phyloP scores from a whole-genome alignment of 2,888 invertebrate species.

The Cephus rjabovi region DNA sequence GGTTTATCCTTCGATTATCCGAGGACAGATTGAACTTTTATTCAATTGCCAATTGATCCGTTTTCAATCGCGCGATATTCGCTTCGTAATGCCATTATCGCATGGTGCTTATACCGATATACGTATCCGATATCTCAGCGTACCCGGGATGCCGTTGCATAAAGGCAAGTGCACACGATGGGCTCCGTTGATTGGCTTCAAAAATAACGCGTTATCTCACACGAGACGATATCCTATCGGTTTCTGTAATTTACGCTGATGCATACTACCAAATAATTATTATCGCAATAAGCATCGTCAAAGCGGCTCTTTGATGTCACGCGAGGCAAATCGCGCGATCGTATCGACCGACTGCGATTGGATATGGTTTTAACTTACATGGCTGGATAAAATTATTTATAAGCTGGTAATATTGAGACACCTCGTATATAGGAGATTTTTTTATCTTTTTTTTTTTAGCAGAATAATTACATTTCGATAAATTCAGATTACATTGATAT shows the following conservation, averaged over 20 bases:
- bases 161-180: background rate
- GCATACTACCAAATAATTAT: background rate
- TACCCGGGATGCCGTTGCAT: background rate
- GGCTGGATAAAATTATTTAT: background rate
- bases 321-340: background rate
- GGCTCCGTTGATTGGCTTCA: background rate
- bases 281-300: background rate
- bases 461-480: background rate
- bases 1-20: slow-evolving; percentile 37
- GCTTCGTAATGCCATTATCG: background rate
- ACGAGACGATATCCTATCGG: background rate
- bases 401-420: background rate
- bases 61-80: background rate
- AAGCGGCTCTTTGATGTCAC: background rate
- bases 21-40: slow-evolving; percentile 30
- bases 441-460: no score
- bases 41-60: background rate
- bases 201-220: background rate
- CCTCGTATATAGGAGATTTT: background rate
- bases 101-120: background rate
- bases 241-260: background rate
- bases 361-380: background rate
- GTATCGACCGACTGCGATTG: background rate
- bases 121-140: background rate
- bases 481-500: background rate